Conservation (phyloP, 2,113 vertebrate genomes). For the Eubucco bourcierii region DNA sequence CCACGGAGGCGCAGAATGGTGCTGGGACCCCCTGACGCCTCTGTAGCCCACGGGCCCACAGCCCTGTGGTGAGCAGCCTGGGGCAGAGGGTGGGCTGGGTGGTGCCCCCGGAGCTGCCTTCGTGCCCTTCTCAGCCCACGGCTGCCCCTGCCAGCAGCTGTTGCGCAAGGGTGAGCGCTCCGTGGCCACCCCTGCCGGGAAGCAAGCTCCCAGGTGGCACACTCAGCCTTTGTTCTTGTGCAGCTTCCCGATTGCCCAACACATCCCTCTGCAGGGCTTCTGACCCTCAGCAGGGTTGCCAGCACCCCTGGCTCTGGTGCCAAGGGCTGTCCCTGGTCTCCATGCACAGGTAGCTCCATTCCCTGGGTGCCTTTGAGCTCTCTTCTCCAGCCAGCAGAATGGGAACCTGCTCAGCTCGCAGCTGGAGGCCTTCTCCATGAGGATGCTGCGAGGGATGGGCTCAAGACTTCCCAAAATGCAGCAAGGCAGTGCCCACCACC, state of each 20-base stretch:
- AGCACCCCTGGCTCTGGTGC: not conserved
- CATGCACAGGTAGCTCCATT: not conserved
- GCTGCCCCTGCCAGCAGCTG: not conserved
- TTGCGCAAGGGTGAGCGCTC: too few relatives aligned
- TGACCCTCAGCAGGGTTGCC: not conserved
- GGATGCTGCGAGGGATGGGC: not conserved
- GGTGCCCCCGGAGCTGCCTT: not conserved
- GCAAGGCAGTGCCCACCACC: not conserved
- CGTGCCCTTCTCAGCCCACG: not conserved
- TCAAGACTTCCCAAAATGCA: not conserved
- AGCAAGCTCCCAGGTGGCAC: not conserved
- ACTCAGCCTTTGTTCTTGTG: not conserved
- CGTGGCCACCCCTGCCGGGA: not conserved
- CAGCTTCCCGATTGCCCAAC: not conserved
- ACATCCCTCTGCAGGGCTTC: too few relatives aligned
- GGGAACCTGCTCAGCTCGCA: not conserved
- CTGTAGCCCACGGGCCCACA: not conserved
- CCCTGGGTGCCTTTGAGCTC: not conserved
- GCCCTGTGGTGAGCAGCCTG: not conserved
- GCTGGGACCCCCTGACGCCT: not conserved
- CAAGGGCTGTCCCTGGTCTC: accelerated
- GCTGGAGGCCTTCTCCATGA: not conserved
- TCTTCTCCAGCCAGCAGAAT: not conserved
- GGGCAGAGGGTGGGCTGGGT: not conserved
- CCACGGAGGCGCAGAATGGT: not conserved